phyloP scores from a whole-genome alignment of 2,797 vertebrate genomes.

The Acanthornis magna region DNA sequence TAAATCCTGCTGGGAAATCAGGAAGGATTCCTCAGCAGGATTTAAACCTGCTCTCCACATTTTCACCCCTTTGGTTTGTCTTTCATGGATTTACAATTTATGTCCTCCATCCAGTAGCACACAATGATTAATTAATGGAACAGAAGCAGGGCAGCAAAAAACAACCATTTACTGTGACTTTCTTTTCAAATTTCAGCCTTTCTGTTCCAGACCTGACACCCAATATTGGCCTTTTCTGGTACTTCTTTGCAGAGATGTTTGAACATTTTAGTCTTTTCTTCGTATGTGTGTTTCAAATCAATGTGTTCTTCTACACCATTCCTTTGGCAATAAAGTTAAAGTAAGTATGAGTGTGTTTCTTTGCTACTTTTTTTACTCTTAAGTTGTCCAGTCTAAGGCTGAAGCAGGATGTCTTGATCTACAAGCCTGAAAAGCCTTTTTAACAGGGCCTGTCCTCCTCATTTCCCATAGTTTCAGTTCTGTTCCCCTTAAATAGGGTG shows the following conservation, averaged over 20 bases:
- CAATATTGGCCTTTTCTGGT: slow-evolving; percentile 99
- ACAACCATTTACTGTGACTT: background rate
- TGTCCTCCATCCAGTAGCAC: background rate
- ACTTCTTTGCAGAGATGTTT: slow-evolving; percentile 99
- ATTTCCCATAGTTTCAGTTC: background rate
- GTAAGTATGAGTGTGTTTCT: slow-evolving; percentile 78
- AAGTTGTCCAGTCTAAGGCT: background rate
- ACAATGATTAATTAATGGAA: background rate
- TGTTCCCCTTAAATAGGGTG: background rate
- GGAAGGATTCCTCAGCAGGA: background rate
- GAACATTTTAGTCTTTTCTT: slow-evolving; percentile 98
- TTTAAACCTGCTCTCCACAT: background rate
- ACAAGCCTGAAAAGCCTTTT: background rate
- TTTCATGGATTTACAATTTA: background rate
- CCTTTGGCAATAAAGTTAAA: slow-evolving; percentile 95
- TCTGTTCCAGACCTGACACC: slow-evolving; percentile 96
- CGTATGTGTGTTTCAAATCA: slow-evolving; percentile 98
- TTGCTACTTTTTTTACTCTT: background rate
- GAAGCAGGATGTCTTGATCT: background rate
- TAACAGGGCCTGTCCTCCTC: background rate
- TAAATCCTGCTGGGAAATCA: background rate
- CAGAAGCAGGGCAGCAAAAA: background rate
- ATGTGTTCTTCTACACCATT: slow-evolving; percentile 96
- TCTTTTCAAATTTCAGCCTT: slow-evolving; percentile 82
- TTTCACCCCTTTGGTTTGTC: background rate